These are phyloP conservation scores for Lepisosteus osseus DNA, from an alignment of 2,113 vertebrate genomes.

Conservation along the genomic window DNA sequence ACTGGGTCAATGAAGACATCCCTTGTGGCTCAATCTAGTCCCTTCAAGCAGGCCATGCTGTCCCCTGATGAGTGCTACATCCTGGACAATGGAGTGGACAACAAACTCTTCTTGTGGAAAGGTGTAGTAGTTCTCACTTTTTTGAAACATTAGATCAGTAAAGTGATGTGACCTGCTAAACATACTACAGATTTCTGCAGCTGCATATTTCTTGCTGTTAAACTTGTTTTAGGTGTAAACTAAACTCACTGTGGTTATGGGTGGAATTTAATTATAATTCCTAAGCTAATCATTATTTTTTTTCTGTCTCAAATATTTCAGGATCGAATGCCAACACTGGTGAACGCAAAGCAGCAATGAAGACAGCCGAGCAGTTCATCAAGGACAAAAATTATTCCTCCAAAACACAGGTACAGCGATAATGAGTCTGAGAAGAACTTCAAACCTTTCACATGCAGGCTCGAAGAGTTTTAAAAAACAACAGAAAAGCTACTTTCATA, in stretches of 20 bases:
- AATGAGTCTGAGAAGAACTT: background rate
- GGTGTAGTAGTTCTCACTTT: conserved; percentile 39
- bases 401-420: conserved; percentile 51
- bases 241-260: no score
- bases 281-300: background rate
- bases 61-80: conserved; percentile 59
- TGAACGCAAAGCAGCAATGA: conserved; percentile 53
- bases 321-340: conserved; percentile 41
- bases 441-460: no score
- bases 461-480: no score
- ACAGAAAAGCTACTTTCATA: no score
- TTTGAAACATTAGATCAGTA: background rate
- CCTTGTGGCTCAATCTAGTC: conserved; percentile 46
- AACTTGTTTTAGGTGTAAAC: no score
- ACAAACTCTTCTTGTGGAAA: conserved; percentile 69
- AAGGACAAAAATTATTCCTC: conserved; percentile 49
- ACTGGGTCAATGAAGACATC: conserved; percentile 48
- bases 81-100: conserved; percentile 54
- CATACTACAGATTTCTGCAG: no score
- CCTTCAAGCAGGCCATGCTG: conserved; percentile 62
- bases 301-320: conserved; percentile 21
- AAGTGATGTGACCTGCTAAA: no score
- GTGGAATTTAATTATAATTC: no score
- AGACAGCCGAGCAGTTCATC: conserved; percentile 51
- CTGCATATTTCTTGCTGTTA: no score